Percentiles rank a stretch among this genome's conserved stretches.
phyloP scores from a whole-genome alignment of 2,797 vertebrate genomes.

The Gephyroberyx darwinii region DNA sequence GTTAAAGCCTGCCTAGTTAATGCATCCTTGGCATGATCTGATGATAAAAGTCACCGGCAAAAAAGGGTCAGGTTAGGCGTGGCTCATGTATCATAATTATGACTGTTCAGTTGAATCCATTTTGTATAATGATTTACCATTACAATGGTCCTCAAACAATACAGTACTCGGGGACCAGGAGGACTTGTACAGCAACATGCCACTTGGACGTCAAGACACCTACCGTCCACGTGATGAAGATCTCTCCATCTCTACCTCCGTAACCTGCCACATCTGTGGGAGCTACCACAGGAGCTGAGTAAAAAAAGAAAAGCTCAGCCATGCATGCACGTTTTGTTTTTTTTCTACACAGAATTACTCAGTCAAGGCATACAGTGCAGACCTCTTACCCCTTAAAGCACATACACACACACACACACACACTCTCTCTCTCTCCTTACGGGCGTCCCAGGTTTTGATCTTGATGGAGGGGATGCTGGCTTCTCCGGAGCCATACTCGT shows the following conservation, averaged over 20 bases:
- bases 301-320: neutral
- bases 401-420: neutral
- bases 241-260: constrained; percentile 90
- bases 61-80: too few relatives aligned
- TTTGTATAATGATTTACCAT: too few relatives aligned
- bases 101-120: too few relatives aligned
- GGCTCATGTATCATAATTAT: too few relatives aligned
- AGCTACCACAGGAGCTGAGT: constrained; percentile 89
- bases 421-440: constrained; percentile 74
- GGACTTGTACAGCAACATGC: too few relatives aligned
- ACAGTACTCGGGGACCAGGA: too few relatives aligned
- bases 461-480: constrained; percentile 92
- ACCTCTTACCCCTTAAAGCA: too few relatives aligned
- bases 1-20: too few relatives aligned
- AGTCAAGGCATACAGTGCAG: too few relatives aligned
- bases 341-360: neutral
- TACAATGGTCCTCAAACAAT: too few relatives aligned
- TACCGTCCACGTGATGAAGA: constrained; percentile 96
- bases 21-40: too few relatives aligned
- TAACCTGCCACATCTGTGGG: constrained; percentile 92
- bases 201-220: constrained; percentile 30
- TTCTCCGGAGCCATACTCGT: constrained; percentile 91
- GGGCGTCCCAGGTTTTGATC: constrained; percentile 92
- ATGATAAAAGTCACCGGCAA: too few relatives aligned
- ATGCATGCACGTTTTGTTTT: neutral